Evolutionary conservation across 2,797 vertebrate genomes (phyloP).

Genomic region (Chaetophractus vellerosus): DNA sequence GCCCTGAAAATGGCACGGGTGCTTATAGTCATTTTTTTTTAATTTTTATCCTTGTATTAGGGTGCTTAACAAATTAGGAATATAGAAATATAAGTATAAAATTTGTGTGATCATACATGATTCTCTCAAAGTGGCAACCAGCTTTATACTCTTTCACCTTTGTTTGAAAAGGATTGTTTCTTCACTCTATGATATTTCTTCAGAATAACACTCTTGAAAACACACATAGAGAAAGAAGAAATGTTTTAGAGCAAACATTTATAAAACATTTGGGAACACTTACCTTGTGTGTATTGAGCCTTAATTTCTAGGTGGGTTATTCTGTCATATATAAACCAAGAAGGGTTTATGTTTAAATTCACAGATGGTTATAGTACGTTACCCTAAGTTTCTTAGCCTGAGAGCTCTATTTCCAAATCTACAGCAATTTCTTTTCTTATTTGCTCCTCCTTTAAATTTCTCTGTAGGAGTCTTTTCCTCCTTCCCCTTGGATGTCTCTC

Average conservation of each 20-base stretch:
- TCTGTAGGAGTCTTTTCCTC: conserved; percentile 18
- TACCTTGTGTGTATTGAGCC: not conserved
- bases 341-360: not conserved
- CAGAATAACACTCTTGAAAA: not conserved
- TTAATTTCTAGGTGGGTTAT: not conserved
- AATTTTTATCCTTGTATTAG: conserved; percentile 2
- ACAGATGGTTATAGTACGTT: not conserved
- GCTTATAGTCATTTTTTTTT: not conserved
- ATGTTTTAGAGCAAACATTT: not conserved
- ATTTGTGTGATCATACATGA: not conserved
- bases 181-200: not conserved
- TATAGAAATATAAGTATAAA: not conserved
- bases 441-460: not conserved
- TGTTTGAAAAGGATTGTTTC: not conserved
- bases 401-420: not conserved
- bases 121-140: not conserved
- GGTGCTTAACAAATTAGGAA: not conserved
- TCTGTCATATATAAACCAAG: not conserved
- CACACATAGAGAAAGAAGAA: conserved; percentile 23
- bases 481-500: conserved; percentile 30
- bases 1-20: not conserved
- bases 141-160: not conserved
- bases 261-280: not conserved
- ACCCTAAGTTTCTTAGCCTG: not conserved
- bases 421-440: not conserved